These are phyloP conservation scores for Lithophane ornitopus DNA, from an alignment of 2,888 invertebrate genomes.

Conservation along the genomic window DNA sequence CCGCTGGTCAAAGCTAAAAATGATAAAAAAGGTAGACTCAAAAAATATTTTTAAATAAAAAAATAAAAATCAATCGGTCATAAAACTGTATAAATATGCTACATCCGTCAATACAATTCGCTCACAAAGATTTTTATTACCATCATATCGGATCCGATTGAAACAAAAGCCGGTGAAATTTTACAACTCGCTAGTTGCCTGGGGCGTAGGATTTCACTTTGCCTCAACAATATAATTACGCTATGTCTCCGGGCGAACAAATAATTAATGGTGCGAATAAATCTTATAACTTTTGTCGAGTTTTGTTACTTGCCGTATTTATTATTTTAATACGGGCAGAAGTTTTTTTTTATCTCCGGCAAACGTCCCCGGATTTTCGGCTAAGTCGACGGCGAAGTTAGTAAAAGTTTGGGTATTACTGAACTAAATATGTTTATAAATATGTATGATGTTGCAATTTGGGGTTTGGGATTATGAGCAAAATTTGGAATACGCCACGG, in stretches of 20 bases:
- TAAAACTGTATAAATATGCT: neutral
- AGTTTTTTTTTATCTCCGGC: slow-evolving; percentile 64
- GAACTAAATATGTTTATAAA: slow-evolving; percentile 45
- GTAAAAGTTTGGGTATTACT: slow-evolving; percentile 37
- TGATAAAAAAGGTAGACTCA: too few relatives aligned
- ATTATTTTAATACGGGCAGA: slow-evolving; percentile 74
- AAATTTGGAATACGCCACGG: neutral
- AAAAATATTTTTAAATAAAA: neutral
- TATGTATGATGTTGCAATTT: slow-evolving; percentile 49
- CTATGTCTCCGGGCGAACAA: slow-evolving; percentile 79
- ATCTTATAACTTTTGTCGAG: slow-evolving; percentile 81
- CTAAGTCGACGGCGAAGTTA: slow-evolving; percentile 41
- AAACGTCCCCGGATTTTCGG: slow-evolving; percentile 54
- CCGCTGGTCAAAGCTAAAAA: too few relatives aligned
- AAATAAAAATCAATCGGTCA: neutral
- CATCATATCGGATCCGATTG: slow-evolving; percentile 68
- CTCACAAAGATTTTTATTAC: slow-evolving; percentile 30
- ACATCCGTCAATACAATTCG: slow-evolving; percentile 8
- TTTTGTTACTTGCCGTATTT: slow-evolving; percentile 79
- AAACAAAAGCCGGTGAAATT: slow-evolving; percentile 70
- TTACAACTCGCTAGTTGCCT: slow-evolving; percentile 73
- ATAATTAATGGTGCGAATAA: slow-evolving; percentile 83
- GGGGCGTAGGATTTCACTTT: slow-evolving; percentile 80
- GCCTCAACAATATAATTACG: slow-evolving; percentile 81
- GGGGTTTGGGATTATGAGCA: slow-evolving; percentile 11